Percentiles rank a stretch among this genome's conserved stretches.
Conservation (phyloP, 2,797 vertebrate genomes). For the Erpetoichthys calabaricus region DNA sequence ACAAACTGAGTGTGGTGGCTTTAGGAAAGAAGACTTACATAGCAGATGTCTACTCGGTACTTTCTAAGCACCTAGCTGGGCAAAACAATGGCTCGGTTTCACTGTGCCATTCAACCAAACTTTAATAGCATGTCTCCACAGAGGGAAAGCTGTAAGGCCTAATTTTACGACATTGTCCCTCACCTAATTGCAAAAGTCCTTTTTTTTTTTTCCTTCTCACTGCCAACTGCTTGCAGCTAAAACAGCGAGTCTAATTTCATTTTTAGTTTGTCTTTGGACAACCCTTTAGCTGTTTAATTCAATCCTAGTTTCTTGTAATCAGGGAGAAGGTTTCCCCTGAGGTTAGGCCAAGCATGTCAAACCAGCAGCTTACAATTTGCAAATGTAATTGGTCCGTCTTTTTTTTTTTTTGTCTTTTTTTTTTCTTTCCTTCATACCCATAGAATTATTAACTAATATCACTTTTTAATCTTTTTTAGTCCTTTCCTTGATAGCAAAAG, state of each 20-base stretch:
- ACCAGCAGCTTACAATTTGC: slow-evolving; percentile 71
- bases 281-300: slow-evolving; percentile 97
- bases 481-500: slow-evolving; percentile 50
- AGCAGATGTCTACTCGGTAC: too few species aligned
- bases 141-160: slow-evolving; percentile 48
- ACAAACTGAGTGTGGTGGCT: too few species aligned
- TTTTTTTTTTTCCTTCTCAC: slow-evolving; percentile 18
- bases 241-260: slow-evolving; percentile 81
- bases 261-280: slow-evolving; percentile 80
- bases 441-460: slow-evolving; percentile 77
- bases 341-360: slow-evolving; percentile 73
- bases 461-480: slow-evolving; percentile 63
- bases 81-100: background rate
- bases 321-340: slow-evolving; percentile 82
- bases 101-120: slow-evolving; percentile 8
- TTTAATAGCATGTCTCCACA: slow-evolving; percentile 16
- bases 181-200: slow-evolving; percentile 54
- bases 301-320: slow-evolving; percentile 97
- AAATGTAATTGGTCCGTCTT: slow-evolving; percentile 89
- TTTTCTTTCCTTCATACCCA: slow-evolving; percentile 39
- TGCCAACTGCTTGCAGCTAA: slow-evolving; percentile 55
- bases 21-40: too few species aligned
- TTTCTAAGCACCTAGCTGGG: too few species aligned
- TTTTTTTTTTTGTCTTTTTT: slow-evolving; percentile 10
- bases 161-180: slow-evolving; percentile 56